phyloP scores from a whole-genome alignment of 2,797 vertebrate genomes.

The Fundulus diaphanus region DNA sequence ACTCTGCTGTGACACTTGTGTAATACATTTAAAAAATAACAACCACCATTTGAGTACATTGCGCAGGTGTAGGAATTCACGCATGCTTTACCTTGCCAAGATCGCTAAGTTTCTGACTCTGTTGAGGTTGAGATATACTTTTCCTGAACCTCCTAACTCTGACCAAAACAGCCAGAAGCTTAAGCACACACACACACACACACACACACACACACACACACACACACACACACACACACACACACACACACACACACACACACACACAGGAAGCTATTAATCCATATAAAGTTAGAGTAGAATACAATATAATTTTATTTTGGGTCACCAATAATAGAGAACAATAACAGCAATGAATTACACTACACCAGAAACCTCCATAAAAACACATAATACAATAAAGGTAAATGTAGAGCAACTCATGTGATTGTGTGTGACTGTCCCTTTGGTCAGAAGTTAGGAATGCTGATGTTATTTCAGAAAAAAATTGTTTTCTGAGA shows the following conservation, averaged over 20 bases:
- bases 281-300: background rate
- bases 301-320: too few relatives aligned
- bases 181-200: background rate
- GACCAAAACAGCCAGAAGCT: background rate
- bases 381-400: too few relatives aligned
- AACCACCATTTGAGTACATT: background rate
- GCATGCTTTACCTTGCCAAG: background rate
- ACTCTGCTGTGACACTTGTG: conserved; percentile 6
- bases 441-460: too few relatives aligned
- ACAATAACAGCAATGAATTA: too few relatives aligned
- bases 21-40: background rate
- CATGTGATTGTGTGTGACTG: too few relatives aligned
- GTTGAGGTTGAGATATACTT: background rate
- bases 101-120: background rate
- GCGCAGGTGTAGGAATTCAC: background rate
- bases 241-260: too few relatives aligned
- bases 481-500: too few relatives aligned
- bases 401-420: too few relatives aligned
- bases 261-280: background rate
- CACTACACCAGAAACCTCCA: too few relatives aligned
- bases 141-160: background rate
- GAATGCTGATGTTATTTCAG: too few relatives aligned
- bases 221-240: background rate
- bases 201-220: too few relatives aligned
- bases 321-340: too few relatives aligned